phyloP scores from a whole-genome alignment of 1,140 invertebrate genomes.

The Drosophila santomea region DNA sequence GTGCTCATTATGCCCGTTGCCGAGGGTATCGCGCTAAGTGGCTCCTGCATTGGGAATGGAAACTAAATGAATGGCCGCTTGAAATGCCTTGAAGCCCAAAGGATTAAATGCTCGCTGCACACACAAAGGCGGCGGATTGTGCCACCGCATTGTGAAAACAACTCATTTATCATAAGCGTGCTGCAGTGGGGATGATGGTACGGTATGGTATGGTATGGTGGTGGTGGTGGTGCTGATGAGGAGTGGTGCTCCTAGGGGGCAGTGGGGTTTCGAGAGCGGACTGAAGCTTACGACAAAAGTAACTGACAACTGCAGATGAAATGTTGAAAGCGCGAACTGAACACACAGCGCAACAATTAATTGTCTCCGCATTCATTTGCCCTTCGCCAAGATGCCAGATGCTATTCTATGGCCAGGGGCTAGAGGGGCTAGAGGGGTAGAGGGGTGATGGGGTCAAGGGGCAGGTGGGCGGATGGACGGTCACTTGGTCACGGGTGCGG shows the following conservation, averaged over 20 bases:
- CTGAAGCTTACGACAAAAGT: conserved; percentile 57
- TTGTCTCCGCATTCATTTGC: conserved; percentile 70
- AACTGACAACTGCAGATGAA: conserved; percentile 81
- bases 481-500: conserved; percentile 28
- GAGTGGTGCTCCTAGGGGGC: not conserved
- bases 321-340: conserved; percentile 80
- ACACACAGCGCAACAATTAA: conserved; percentile 78
- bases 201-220: not conserved
- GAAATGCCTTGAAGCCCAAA: conserved; percentile 49
- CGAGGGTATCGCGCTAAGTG: conserved; percentile 43
- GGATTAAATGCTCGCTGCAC: conserved; percentile 63
- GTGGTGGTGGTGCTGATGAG: not conserved
- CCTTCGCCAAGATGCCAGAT: conserved; percentile 52
- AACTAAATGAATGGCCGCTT: conserved; percentile 61
- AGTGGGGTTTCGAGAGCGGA: not conserved
- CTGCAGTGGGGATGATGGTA: conserved; percentile 21
- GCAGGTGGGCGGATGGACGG: conserved; percentile 3
- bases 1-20: conserved; percentile 55
- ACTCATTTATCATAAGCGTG: conserved; percentile 78
- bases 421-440: not conserved
- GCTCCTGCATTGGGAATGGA: conserved; percentile 42
- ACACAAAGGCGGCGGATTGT: conserved; percentile 40
- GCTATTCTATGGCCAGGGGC: conserved; percentile 1
- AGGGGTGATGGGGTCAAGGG: conserved; percentile 13
- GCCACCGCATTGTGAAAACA: conserved; percentile 72